These are phyloP conservation scores for Hydropsyche betteni DNA, from an alignment of 2,888 invertebrate species.

Conservation along the genomic window DNA sequence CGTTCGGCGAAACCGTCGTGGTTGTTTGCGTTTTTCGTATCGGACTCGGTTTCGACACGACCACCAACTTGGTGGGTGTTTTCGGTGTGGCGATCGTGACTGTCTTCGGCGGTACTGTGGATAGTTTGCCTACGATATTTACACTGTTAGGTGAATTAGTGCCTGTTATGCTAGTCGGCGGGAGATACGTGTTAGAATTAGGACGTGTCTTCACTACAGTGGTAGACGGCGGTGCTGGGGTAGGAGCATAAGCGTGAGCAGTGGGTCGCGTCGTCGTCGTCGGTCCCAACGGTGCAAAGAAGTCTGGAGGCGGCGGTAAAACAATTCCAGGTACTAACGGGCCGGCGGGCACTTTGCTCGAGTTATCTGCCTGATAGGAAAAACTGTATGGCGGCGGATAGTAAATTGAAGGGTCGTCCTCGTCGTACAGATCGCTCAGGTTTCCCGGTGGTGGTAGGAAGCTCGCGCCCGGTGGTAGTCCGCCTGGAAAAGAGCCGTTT, in stretches of 20 bases:
- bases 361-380: slow-evolving; percentile 82
- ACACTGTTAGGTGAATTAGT: slow-evolving; percentile 39
- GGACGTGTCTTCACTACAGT: slow-evolving; percentile 56
- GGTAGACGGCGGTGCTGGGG: slow-evolving; percentile 59
- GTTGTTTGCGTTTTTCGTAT: slow-evolving; percentile 59
- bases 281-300: slow-evolving; percentile 78
- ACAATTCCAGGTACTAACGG: slow-evolving; percentile 90
- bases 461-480: slow-evolving; percentile 67
- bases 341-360: slow-evolving; percentile 79
- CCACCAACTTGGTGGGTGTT: slow-evolving; percentile 44
- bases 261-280: slow-evolving; percentile 39
- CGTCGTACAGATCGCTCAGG: slow-evolving; percentile 81
- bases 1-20: slow-evolving; percentile 60
- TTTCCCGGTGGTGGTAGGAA: slow-evolving; percentile 77
- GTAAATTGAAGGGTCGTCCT: slow-evolving; percentile 90
- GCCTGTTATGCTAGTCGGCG: slow-evolving; percentile 38
- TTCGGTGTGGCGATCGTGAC: slow-evolving; percentile 42
- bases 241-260: slow-evolving; percentile 53
- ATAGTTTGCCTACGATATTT: slow-evolving; percentile 44
- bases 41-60: slow-evolving; percentile 46
- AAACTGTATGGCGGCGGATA: slow-evolving; percentile 93
- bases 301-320: slow-evolving; percentile 87
- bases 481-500: slow-evolving; percentile 68
- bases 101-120: slow-evolving; percentile 48
- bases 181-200: slow-evolving; percentile 53